Percentiles rank a stretch among this genome's conserved stretches.
Conservation (phyloP, 2,888 invertebrate species). For the Resseliella maxima region DNA sequence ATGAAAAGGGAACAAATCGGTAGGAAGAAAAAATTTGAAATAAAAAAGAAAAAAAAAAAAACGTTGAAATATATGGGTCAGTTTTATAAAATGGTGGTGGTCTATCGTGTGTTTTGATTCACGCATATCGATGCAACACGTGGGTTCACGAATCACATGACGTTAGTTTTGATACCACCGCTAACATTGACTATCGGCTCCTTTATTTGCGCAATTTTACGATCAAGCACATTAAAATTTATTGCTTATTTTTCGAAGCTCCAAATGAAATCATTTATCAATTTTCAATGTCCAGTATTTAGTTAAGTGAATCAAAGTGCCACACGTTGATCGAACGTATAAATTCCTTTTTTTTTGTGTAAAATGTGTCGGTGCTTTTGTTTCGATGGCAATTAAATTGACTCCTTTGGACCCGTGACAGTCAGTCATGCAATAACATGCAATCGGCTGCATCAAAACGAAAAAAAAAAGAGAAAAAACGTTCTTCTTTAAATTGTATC, state of each 20-base stretch:
- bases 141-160: constrained; percentile 12
- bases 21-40: background rate
- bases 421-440: background rate
- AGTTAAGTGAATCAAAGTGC: background rate
- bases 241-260: background rate
- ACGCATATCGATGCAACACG: background rate
- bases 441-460: background rate
- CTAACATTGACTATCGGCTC: background rate
- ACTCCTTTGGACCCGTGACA: background rate
- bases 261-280: constrained; percentile 46
- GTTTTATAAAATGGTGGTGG: constrained; percentile 5
- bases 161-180: constrained; percentile 22
- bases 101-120: constrained; percentile 40
- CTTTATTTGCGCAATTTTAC: constrained; percentile 23
- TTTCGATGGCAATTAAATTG: constrained; percentile 36
- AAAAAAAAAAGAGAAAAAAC: no score
- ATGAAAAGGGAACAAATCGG: background rate
- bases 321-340: constrained; percentile 19
- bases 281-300: background rate
- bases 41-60: no score
- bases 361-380: constrained; percentile 6
- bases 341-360: constrained; percentile 45
- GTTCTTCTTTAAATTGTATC: background rate
- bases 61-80: constrained; percentile 28
- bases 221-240: constrained; percentile 34